Percentiles rank a stretch among this genome's conserved stretches.
Evolutionary conservation across 2,888 invertebrate genomes (phyloP).

Genomic region (Heliconius aoede): DNA sequence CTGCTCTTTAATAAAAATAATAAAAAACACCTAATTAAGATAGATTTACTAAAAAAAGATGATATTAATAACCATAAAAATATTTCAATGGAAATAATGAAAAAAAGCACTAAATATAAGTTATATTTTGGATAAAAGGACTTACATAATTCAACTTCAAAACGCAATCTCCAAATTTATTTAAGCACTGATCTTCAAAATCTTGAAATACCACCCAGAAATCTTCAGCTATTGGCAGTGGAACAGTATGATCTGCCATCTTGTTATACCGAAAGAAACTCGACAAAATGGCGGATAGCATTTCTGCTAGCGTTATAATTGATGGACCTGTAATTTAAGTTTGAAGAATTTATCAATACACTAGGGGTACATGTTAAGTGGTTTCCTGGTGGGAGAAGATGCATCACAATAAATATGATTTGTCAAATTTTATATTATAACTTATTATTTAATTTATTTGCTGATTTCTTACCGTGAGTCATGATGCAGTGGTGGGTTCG

Average conservation of each 20-base stretch:
- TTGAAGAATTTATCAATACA: neutral
- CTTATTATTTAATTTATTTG: too few relatives aligned
- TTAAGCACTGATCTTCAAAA: constrained; percentile 66
- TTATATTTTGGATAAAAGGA: constrained; percentile 43
- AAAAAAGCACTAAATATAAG: neutral
- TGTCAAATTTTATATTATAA: too few relatives aligned
- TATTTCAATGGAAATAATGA: too few relatives aligned
- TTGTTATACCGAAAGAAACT: constrained; percentile 69
- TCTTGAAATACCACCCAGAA: constrained; percentile 66
- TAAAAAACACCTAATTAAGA: neutral
- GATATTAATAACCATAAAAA: too few relatives aligned
- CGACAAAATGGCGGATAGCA: constrained; percentile 71
- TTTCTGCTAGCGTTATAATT: constrained; percentile 67
- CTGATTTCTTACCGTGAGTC: too few relatives aligned
- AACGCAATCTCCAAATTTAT: constrained; percentile 66
- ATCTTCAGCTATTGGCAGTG: constrained; percentile 69
- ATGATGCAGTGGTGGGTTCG: too few relatives aligned
- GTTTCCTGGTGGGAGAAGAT: too few relatives aligned
- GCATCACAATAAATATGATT: too few relatives aligned
- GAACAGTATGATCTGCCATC: constrained; percentile 78
- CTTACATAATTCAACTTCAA: constrained; percentile 70
- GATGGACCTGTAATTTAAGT: constrained; percentile 70
- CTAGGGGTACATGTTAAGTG: too few relatives aligned
- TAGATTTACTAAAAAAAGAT: too few relatives aligned
- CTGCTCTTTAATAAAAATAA: neutral